Base-by-base conservation (phyloP, 1,140 invertebrate genomes). In the Holcopasites calliopsidis region DNA sequence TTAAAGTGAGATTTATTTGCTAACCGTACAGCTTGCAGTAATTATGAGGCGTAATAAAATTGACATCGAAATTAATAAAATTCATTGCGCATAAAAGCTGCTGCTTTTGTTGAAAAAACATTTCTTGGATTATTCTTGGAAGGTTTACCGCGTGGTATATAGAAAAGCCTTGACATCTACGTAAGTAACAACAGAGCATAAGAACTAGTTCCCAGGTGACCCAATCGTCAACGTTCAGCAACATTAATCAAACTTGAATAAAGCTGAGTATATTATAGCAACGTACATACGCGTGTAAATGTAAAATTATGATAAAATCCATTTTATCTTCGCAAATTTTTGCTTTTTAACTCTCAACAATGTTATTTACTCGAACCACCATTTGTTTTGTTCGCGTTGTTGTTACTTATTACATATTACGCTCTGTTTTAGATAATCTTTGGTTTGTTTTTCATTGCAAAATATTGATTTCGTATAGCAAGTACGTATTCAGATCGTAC, bases 141-240 rank as follows among this genome's bases (percentile, higher is more conserved):
- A n/a, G 13, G 21, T 8, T 4, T 3, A 38, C 16, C 6, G 4
- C 6, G 1, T 7, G 1, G 1, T 33, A 11, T 11, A 0, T 6
- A 52, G 1, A 26, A 3, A 21, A 61, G 52, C 66, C 57, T 76
- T 71, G 66, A 54, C 57, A 58, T 33, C 44, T 31, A 18, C 40
- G 8, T 16, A 6, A 31, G 54, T 40, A 23, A 57, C 47, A 38
- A 38, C 13, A 11, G 28, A 54, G n/a, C 71, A 70, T 55, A 44
- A 62, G 54, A 62, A 10, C 13, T n/a, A 50, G 35, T 58, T 21
- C 10, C 26, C 2, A 70, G 55, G 21, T 71, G 57, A 58, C 66
- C 47, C 21, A 62, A 47, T 50, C 61, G 31, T 42, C 42, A 44
- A 33, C 10, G 31, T 68, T 69, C 21, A 58, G 42, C 11, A 31